These are phyloP conservation scores for Heteromormyrus szaboi DNA, from an alignment of 2,797 vertebrate genomes.

Conservation along the genomic window DNA sequence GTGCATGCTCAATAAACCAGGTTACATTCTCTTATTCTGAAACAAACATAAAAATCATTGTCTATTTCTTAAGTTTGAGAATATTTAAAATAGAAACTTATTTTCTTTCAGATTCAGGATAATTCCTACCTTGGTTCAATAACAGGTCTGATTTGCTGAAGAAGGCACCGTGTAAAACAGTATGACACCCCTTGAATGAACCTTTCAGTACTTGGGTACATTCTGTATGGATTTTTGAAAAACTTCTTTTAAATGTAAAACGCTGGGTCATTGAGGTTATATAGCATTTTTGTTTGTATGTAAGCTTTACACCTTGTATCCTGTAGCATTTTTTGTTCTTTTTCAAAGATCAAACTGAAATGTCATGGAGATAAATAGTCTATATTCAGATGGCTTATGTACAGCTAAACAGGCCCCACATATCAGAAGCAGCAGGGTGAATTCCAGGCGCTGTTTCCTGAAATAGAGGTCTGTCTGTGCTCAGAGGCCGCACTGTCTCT, in stretches of 20 bases:
- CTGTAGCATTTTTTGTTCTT: neutral
- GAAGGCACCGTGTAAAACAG: neutral
- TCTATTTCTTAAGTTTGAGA: neutral
- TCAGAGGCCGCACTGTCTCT: neutral
- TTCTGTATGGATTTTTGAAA: neutral
- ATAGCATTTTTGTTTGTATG: neutral
- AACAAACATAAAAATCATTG: neutral
- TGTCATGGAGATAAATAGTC: neutral
- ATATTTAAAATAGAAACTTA: neutral
- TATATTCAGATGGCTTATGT: neutral
- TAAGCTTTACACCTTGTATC: neutral
- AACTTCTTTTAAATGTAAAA: neutral
- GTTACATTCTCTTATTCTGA: neutral
- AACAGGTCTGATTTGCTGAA: neutral
- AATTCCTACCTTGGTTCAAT: neutral
- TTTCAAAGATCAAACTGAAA: neutral
- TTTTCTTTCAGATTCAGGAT: slow-evolving; percentile 11
- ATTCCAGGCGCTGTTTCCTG: neutral
- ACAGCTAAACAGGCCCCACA: neutral
- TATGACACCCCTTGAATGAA: neutral
- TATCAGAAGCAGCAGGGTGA: neutral
- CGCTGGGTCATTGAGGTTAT: neutral
- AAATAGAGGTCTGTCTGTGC: neutral
- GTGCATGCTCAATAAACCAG: neutral
- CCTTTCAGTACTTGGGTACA: neutral